phyloP scores from a whole-genome alignment of 2,888 invertebrate genomes.

The Achlya flavicornis region DNA sequence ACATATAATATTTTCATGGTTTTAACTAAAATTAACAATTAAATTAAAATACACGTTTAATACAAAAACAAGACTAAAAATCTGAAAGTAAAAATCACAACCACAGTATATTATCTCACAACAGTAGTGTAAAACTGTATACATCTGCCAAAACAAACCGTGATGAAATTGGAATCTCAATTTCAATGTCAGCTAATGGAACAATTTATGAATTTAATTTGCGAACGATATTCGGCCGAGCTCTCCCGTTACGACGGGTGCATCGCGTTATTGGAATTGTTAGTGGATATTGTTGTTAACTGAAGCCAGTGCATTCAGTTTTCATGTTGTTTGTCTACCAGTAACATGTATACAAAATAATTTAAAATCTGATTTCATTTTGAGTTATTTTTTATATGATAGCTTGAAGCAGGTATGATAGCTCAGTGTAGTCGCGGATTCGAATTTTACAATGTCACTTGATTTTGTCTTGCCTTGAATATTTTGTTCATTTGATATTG shows the following conservation, averaged over 20 bases:
- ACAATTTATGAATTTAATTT: conserved; percentile 13
- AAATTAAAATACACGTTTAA: too few species aligned
- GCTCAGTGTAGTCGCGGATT: too few species aligned
- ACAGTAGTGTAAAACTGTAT: not conserved
- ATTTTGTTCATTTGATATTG: too few species aligned
- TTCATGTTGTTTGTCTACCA: not conserved
- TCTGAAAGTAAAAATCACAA: too few species aligned
- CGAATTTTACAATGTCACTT: too few species aligned
- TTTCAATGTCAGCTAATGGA: conserved; percentile 7
- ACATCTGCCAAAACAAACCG: conserved; percentile 1
- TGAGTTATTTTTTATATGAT: too few species aligned
- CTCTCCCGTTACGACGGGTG: conserved; percentile 1
- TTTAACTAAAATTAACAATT: too few species aligned
- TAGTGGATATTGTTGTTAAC: conserved; percentile 1
- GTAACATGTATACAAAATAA: not conserved
- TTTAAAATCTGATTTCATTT: not conserved
- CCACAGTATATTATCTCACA: too few species aligned
- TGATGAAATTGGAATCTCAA: conserved; percentile 6
- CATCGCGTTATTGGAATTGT: conserved; percentile 7
- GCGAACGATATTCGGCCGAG: conserved; percentile 4
- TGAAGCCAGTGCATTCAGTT: not conserved
- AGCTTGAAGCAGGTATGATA: too few species aligned
- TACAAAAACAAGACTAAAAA: not conserved
- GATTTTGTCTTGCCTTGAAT: too few species aligned
- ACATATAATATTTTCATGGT: too few species aligned